Conservation (phyloP, 2,888 invertebrate species). For the Ectobius pallidus region DNA sequence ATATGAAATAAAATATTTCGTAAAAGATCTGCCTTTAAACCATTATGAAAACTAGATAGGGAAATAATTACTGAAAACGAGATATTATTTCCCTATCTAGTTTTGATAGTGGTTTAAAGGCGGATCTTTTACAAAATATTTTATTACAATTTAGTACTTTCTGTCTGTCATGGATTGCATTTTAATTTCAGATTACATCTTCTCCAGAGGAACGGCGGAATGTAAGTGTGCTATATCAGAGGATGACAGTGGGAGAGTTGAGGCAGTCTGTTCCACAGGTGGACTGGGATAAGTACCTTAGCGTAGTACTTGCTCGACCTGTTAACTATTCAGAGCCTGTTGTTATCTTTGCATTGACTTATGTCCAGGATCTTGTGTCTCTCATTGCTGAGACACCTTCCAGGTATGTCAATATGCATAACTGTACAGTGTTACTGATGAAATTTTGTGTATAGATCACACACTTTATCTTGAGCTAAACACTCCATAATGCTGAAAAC, state of each 20-base stretch:
- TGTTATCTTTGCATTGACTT: constrained; percentile 75
- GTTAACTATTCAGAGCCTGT: constrained; percentile 68
- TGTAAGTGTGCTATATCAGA: constrained; percentile 81
- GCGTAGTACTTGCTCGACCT: constrained; percentile 68
- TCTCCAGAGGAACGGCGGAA: constrained; percentile 81
- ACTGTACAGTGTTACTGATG: neutral
- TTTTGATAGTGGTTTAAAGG: too few species aligned
- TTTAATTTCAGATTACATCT: constrained; percentile 70
- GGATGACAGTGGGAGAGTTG: constrained; percentile 75
- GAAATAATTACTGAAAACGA: too few species aligned
- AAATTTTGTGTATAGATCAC: too few species aligned
- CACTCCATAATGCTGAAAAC: too few species aligned
- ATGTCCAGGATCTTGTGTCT: constrained; percentile 69
- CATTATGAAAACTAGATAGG: too few species aligned
- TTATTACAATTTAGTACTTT: too few species aligned
- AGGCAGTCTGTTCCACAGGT: constrained; percentile 70
- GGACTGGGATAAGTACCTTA: constrained; percentile 74
- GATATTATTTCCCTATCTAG: too few species aligned
- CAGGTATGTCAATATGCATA: constrained; percentile 46
- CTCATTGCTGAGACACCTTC: constrained; percentile 59
- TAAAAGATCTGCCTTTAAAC: too few species aligned
- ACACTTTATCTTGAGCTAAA: too few species aligned
- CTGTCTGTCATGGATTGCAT: too few species aligned
- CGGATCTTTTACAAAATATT: too few species aligned
- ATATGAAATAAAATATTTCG: too few species aligned